Evolutionary conservation across 1,140 invertebrate species (phyloP), one percentile per base, ranked within the genome.

Genomic region (Nasonia longicornis): DNA sequence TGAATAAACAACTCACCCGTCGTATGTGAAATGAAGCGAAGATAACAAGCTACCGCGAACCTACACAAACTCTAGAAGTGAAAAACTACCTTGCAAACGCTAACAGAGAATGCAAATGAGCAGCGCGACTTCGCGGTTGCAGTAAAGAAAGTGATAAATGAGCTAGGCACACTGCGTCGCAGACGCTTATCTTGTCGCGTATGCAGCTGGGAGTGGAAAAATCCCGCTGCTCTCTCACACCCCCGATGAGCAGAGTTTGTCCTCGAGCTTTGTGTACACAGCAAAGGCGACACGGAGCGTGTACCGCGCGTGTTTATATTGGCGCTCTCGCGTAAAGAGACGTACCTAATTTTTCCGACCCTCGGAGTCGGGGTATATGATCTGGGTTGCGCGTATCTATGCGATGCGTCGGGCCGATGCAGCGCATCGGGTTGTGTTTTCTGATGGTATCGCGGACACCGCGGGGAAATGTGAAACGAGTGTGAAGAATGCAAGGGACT

Each of bases 31-130:
- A 26, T n/a, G 16, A 58, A n/a, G 52, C 52, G 14, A 58, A n/a
- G 16, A 58, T 58, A 58, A 58, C 52, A 58, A 58, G 16, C 52
- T 58, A 58, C 52, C 52, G 20, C 52, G 16, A 3, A 16, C 20
- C 6, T n/a, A 16, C 45, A 48, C 45, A 14, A 4, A 6, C 16
- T 58, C 16, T 0, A 58, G 14, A 20, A 58, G 16, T 20, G 20
- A 7, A 58, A 58, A 58, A 58, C 52, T 58, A 35, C 12, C 11
- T 31, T 2, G 7, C 26, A 2, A 69, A 52, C 64, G 6, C 29
- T 58, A 42, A 16, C 16, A 58, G 52, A 38, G 31, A 66, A 69
- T 77, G 75, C 38, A 77, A 77, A 77, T 77, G 64, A 77, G 12
- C 35, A 58, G 20, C 16, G 31, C 58, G 64, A 66, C 58, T 22